A percentile compares a stretch with the other conserved stretches of the same genome.
Evolutionary conservation across 2,113 vertebrate genomes (phyloP).

Genomic region (Lanius ludovicianus): DNA sequence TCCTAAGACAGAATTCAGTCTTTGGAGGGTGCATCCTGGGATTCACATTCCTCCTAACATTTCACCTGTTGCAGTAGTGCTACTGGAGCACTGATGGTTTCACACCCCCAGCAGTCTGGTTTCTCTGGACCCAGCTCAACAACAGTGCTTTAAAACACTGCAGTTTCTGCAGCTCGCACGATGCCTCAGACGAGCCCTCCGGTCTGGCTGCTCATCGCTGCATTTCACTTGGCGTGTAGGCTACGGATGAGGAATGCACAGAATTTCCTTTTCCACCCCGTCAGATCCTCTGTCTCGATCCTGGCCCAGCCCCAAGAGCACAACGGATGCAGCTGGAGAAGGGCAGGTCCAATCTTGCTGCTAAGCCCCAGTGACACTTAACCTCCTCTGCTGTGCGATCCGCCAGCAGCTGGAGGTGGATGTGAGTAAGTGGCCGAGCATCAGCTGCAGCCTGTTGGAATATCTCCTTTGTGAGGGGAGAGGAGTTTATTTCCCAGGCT

Average conservation of each 20-base stretch:
- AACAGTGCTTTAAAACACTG: background rate
- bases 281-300: slow-evolving; percentile 68
- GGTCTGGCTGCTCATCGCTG: slow-evolving; percentile 10
- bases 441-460: slow-evolving; percentile 53
- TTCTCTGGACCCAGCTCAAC: background rate
- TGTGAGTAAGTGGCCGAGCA: background rate
- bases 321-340: slow-evolving; percentile 73
- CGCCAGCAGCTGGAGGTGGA: slow-evolving; percentile 25
- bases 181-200: background rate
- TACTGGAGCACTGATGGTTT: background rate
- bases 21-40: background rate
- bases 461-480: background rate
- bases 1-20: slow-evolving; percentile 25
- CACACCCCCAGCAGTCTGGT: background rate
- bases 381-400: slow-evolving; percentile 25
- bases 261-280: slow-evolving; percentile 76
- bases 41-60: background rate
- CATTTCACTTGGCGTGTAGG: slow-evolving; percentile 59
- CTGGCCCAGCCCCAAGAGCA: slow-evolving; percentile 67
- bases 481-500: background rate
- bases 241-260: slow-evolving; percentile 67
- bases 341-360: slow-evolving; percentile 62
- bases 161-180: background rate
- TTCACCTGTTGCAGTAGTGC: slow-evolving; percentile 12
- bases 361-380: slow-evolving; percentile 48